phyloP scores from a whole-genome alignment of 2,113 vertebrate genomes.

The Spermophilus dauricus region DNA sequence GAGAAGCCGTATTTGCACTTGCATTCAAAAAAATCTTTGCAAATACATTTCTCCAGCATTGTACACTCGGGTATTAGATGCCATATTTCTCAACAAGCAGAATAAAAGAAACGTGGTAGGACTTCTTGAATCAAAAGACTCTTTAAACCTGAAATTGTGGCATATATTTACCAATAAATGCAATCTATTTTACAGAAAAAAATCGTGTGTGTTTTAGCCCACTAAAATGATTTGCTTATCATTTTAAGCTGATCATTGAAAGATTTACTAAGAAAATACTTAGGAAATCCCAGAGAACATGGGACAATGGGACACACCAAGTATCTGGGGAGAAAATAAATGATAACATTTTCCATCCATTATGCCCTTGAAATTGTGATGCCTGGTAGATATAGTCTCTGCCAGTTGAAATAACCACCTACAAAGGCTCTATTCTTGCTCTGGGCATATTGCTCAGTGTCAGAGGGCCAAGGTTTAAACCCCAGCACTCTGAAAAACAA shows the following conservation, averaged over 20 bases:
- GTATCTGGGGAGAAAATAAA: background rate
- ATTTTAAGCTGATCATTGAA: slow-evolving; percentile 22
- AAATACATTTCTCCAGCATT: slow-evolving; percentile 32
- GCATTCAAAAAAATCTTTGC: background rate
- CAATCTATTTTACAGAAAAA: background rate
- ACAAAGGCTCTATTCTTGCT: background rate
- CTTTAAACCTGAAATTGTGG: slow-evolving; percentile 2
- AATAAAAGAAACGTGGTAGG: background rate
- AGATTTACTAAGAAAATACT: background rate
- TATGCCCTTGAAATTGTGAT: slow-evolving; percentile 20
- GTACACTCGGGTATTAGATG: background rate
- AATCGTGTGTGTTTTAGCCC: background rate
- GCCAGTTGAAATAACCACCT: background rate
- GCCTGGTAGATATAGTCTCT: background rate
- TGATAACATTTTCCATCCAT: background rate
- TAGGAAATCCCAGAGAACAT: background rate
- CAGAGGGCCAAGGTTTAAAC: background rate
- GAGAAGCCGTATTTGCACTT: slow-evolving; percentile 31
- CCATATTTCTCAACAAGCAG: background rate
- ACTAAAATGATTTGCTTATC: background rate
- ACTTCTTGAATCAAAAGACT: slow-evolving; percentile 34
- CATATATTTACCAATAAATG: slow-evolving; percentile 19
- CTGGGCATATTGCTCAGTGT: background rate
- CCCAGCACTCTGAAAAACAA: background rate
- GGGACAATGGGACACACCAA: background rate